These are phyloP conservation scores for Leptopilina myrica DNA, from an alignment of 2,888 invertebrate genomes.

Conservation along the genomic window DNA sequence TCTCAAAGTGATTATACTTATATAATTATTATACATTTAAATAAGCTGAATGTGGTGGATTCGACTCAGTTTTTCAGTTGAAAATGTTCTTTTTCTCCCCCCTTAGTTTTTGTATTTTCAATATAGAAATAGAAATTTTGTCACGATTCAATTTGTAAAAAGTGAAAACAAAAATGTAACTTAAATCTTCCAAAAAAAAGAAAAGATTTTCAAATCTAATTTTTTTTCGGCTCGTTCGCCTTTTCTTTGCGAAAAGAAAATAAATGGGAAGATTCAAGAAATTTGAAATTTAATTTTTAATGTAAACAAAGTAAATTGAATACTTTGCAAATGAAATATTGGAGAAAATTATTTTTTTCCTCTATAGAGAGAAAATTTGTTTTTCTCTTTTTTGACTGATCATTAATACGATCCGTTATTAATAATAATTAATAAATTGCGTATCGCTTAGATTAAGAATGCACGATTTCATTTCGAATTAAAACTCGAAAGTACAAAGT, in stretches of 20 bases:
- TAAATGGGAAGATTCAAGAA: constrained; percentile 1
- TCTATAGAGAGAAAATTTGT: not conserved
- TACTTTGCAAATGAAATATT: constrained; percentile 12
- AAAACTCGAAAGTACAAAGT: constrained; percentile 49
- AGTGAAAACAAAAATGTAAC: not conserved
- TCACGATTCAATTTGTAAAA: constrained; percentile 29
- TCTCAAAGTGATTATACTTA: constrained; percentile 11
- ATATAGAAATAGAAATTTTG: constrained; percentile 1
- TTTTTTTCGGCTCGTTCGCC: not conserved
- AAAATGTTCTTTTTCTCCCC: not conserved
- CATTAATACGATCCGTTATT: constrained; percentile 2
- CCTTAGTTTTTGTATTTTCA: constrained; percentile 2
- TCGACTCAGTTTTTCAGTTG: constrained; percentile 34
- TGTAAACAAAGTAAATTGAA: not conserved
- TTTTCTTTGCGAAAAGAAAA: constrained; percentile 9
- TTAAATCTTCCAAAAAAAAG: not conserved
- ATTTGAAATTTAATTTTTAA: constrained; percentile 3
- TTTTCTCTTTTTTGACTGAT: constrained; percentile 19
- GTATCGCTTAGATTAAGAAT: constrained; percentile 9
- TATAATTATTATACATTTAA: not conserved
- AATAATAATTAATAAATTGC: constrained; percentile 6
- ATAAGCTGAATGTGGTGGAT: constrained; percentile 29
- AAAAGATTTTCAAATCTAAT: not conserved
- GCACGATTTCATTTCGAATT: constrained; percentile 25
- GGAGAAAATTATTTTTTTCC: not conserved